Percentiles rank a stretch among this genome's conserved stretches.
These are phyloP conservation scores for Semotilus atromaculatus DNA, from an alignment of 2,797 vertebrate genomes.

Conservation along the genomic window DNA sequence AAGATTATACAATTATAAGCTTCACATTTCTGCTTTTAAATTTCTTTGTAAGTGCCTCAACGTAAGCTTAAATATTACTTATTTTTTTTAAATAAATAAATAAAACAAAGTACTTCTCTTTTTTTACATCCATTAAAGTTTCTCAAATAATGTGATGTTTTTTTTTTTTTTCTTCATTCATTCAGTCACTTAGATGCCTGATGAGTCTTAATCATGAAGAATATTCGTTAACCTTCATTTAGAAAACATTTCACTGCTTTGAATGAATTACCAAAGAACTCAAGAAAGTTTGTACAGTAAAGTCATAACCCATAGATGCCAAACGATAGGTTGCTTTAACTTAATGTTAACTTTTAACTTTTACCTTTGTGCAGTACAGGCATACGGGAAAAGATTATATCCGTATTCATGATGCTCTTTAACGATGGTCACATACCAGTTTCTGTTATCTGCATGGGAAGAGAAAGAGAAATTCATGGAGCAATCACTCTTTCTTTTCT, in stretches of 20 bases:
- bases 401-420: constrained; percentile 4
- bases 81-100: background rate
- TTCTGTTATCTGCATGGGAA: constrained; percentile 51
- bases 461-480: constrained; percentile 70
- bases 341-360: background rate
- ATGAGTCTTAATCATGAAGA: background rate
- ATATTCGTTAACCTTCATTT: background rate
- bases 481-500: constrained; percentile 73
- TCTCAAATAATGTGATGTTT: background rate
- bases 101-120: background rate
- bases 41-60: background rate
- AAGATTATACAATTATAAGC: background rate
- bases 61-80: too few relatives aligned
- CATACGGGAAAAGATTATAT: background rate
- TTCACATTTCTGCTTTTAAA: background rate
- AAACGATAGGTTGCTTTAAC: background rate
- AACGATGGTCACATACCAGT: constrained; percentile 31
- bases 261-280: background rate
- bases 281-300: background rate
- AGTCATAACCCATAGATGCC: background rate
- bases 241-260: background rate
- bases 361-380: background rate
- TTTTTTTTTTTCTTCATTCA: background rate
- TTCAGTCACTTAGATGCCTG: background rate
- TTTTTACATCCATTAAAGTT: background rate